Conservation (phyloP, 2,113 vertebrate genomes). For the Trogon surrucura region DNA sequence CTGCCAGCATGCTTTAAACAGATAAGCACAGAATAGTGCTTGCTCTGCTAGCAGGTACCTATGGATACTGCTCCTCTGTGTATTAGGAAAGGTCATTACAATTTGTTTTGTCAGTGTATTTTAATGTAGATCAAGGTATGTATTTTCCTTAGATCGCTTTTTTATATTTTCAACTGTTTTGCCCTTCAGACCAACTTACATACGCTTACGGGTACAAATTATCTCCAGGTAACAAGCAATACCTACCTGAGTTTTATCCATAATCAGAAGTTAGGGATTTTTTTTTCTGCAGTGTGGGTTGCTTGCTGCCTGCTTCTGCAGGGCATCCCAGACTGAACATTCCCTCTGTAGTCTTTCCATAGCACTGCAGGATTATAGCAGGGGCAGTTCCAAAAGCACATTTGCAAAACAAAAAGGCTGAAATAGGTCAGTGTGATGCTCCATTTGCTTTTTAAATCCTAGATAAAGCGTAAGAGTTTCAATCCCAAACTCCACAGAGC, state of each 20-base stretch:
- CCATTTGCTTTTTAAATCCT: slow-evolving; percentile 52
- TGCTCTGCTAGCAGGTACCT: neutral
- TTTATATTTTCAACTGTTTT: neutral
- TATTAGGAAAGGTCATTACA: neutral
- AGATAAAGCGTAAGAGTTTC: slow-evolving; percentile 10
- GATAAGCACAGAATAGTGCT: neutral
- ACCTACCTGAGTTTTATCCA: neutral
- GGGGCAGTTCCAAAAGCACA: slow-evolving; percentile 3
- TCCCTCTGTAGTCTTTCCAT: neutral
- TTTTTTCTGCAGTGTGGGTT: fast-evolving
- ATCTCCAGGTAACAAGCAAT: neutral
- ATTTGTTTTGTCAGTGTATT: neutral
- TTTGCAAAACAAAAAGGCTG: slow-evolving; percentile 46
- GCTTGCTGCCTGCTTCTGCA: neutral
- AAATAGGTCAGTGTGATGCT: slow-evolving; percentile 55
- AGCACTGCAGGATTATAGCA: neutral
- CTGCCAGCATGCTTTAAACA: neutral
- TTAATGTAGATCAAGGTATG: neutral
- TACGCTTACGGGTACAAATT: neutral
- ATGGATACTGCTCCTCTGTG: neutral
- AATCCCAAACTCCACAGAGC: neutral
- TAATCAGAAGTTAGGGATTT: neutral
- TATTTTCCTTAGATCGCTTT: neutral
- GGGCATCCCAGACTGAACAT: neutral
- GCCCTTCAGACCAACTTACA: neutral